Evolutionary conservation across 2,113 vertebrate species (phyloP).

Genomic region (Rhagologus leucostigma): DNA sequence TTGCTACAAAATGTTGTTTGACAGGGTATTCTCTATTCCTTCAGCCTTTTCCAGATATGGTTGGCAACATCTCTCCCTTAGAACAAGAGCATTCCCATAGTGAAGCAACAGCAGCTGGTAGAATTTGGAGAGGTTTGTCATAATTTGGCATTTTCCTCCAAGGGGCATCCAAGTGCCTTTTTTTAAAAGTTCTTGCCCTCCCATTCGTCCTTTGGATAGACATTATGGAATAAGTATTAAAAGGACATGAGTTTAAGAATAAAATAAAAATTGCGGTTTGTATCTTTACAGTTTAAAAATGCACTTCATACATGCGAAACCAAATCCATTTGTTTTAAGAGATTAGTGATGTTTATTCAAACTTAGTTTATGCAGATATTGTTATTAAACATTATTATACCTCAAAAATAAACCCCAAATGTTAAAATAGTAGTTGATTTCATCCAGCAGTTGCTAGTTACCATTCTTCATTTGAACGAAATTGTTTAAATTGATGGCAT

Average conservation of each 20-base stretch:
- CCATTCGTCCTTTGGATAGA: background rate
- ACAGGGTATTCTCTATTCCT: background rate
- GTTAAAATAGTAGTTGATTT: background rate
- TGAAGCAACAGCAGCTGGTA: background rate
- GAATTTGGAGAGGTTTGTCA: background rate
- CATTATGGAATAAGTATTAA: background rate
- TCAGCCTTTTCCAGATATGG: background rate
- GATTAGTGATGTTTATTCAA: background rate
- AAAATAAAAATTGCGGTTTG: background rate
- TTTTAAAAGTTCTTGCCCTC: background rate
- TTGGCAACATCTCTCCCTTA: background rate
- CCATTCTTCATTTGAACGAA: background rate
- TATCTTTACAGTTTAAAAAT: background rate
- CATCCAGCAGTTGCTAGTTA: background rate
- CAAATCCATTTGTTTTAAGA: background rate
- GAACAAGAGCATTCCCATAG: background rate
- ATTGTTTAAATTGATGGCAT: background rate
- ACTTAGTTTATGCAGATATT: background rate
- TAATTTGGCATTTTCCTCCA: background rate
- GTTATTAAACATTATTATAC: background rate
- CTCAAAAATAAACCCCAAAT: background rate
- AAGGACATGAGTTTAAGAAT: background rate
- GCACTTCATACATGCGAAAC: background rate
- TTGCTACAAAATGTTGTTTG: background rate
- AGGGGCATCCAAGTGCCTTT: background rate